phyloP scores from a whole-genome alignment of 2,888 invertebrate genomes.

The Lamellibrachia columna region DNA sequence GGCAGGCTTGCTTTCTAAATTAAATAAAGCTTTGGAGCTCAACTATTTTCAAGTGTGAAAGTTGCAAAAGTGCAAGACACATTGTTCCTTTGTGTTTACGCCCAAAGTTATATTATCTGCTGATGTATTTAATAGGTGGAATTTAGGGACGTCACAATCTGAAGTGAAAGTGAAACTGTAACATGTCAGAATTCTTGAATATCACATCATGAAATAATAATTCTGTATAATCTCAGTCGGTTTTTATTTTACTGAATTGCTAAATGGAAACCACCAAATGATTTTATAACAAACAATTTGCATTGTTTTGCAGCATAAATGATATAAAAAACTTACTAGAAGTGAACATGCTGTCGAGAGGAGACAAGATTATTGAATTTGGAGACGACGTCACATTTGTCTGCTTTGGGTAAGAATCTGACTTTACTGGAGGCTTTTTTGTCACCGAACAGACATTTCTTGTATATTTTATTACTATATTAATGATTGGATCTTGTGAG shows the following conservation, averaged over 20 bases:
- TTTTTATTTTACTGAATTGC: not conserved
- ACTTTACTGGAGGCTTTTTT: not conserved
- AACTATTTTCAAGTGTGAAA: too few relatives aligned
- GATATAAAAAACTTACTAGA: slow-evolving; percentile 35
- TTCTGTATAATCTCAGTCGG: not conserved
- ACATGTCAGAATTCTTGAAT: not conserved
- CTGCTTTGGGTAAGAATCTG: slow-evolving; percentile 51
- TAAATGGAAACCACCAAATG: not conserved
- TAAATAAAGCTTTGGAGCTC: too few relatives aligned
- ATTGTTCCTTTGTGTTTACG: too few relatives aligned
- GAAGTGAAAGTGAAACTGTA: not conserved
- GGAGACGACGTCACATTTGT: slow-evolving; percentile 48
- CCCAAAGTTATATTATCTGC: too few relatives aligned
- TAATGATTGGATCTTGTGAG: not conserved
- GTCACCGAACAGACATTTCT: too few relatives aligned
- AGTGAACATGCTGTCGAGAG: slow-evolving; percentile 46
- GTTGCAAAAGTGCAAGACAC: too few relatives aligned
- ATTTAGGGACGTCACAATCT: too few relatives aligned
- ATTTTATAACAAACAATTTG: not conserved
- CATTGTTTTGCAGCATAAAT: slow-evolving; percentile 32
- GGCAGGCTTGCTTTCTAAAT: too few relatives aligned
- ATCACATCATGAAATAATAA: not conserved
- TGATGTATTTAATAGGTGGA: too few relatives aligned
- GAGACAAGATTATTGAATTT: slow-evolving; percentile 52
- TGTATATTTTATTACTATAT: not conserved